Evolutionary conservation across 2,797 vertebrate species (phyloP).

Genomic region (Anguilla obscura): DNA sequence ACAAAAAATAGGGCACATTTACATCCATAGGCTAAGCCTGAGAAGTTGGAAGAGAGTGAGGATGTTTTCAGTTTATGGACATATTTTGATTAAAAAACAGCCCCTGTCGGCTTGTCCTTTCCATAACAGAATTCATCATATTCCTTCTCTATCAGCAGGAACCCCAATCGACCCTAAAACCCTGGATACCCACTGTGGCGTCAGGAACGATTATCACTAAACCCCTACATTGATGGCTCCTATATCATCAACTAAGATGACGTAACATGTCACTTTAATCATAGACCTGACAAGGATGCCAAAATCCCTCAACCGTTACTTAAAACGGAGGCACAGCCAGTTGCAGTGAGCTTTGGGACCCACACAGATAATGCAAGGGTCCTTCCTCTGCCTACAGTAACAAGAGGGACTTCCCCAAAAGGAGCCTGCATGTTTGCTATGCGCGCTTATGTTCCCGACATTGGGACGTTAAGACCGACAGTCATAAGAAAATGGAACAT

Average conservation of each 20-base stretch:
- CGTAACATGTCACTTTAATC: background rate
- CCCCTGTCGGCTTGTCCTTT: conserved; percentile 3
- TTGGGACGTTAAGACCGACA: background rate
- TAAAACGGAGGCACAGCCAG: conserved; percentile 32
- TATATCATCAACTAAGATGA: conserved; percentile 38
- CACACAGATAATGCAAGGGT: conserved; percentile 14
- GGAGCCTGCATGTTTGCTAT: background rate
- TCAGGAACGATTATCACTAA: conserved; percentile 28
- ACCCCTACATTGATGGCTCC: conserved; percentile 32
- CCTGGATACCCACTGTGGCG: conserved; percentile 5
- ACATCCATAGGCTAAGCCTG: background rate
- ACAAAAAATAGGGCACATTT: background rate
- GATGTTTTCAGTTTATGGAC: conserved; percentile 13
- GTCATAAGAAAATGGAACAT: background rate
- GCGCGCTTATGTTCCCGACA: background rate
- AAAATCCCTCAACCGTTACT: conserved; percentile 34
- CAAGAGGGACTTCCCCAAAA: background rate
- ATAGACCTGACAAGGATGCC: background rate
- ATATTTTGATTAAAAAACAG: background rate
- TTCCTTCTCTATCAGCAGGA: conserved; percentile 33
- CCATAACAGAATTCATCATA: conserved; percentile 14
- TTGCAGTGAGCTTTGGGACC: background rate
- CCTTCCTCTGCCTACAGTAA: background rate
- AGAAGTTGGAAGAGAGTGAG: conserved; percentile 9
- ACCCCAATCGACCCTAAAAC: conserved; percentile 4